Base-by-base conservation (phyloP, 2,888 invertebrate species). In the Dascillus cervinus region DNA sequence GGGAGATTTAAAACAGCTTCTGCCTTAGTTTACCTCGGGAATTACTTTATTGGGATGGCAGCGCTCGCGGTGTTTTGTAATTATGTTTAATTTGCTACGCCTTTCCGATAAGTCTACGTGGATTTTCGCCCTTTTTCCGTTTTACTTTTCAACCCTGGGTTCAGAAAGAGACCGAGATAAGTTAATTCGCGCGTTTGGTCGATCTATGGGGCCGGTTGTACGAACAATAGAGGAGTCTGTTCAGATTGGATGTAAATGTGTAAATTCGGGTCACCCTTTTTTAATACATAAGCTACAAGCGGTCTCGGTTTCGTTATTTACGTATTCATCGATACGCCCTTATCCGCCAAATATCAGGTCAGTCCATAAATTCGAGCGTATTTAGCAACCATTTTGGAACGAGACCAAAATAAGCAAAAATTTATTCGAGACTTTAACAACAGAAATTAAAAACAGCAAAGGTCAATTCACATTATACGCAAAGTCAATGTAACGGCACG, bases 41-140 rank as follows among this genome's bases (percentile, higher is more conserved):
- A 36, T 39, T 29, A 29, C 36, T 36, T 35, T 32, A 36, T 39
- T 36, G 28, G 24, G 23, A 29, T 29, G 22, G 13, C 11, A 26
- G 29, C 19, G 26, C 24, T 30, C 29, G 26, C 29, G 13, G 25
- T 30, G 25, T 28, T 34, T 28, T 29, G 29, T 29, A 34, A 30
- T 22, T 30, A 30, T 34, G 30, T 14, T 26, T 26, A 34, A 34
- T 28, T 34, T 25, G 29, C 30, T 30, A 22, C 21, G 29, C 17
- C 8, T 17, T 4, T 17, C 4, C 17, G 8, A 17, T 8, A 17
- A 6, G 17, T 17, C 17, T 8, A 6, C 5, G 5, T 17, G 17
- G 8, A 17, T 6, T 17, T n/a, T n/a, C n/a, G n/a, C n/a, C n/a
- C n/a, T n/a, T n/a, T n/a, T 17, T 17, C 17, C 17, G 17, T 4